phyloP scores from a whole-genome alignment of 1,140 invertebrate species.

The Drosophila trapezifrons region DNA sequence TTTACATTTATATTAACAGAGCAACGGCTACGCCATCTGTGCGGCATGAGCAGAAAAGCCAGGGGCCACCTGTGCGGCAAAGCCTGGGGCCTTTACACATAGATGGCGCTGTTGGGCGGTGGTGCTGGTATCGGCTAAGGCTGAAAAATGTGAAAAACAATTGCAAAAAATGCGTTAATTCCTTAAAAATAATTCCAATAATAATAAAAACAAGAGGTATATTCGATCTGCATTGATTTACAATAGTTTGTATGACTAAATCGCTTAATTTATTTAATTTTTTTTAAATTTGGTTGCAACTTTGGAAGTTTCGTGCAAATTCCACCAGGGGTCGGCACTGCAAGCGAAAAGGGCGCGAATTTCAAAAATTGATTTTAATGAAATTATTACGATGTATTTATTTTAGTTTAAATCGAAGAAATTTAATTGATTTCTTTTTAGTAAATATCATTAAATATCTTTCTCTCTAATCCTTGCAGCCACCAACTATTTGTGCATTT shows the following conservation, averaged over 20 bases:
- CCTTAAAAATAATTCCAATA: too few relatives aligned
- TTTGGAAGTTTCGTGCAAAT: too few relatives aligned
- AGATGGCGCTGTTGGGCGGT: neutral
- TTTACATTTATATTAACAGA: neutral
- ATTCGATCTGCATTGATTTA: neutral
- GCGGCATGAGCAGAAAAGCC: neutral
- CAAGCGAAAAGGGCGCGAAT: too few relatives aligned
- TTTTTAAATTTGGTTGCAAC: neutral
- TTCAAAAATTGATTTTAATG: too few relatives aligned
- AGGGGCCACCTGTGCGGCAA: neutral
- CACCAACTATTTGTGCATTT: conserved; percentile 51
- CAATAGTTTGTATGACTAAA: too few relatives aligned
- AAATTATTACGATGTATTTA: too few relatives aligned
- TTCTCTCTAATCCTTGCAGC: conserved; percentile 30
- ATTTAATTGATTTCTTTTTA: too few relatives aligned
- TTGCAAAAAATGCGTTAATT: neutral
- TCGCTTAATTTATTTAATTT: neutral
- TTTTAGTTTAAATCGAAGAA: too few relatives aligned
- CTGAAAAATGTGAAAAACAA: neutral
- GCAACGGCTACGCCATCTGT: conserved; percentile 4
- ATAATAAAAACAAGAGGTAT: neutral
- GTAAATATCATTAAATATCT: neutral
- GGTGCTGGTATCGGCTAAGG: neutral
- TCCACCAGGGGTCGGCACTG: neutral
- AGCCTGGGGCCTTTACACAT: neutral